Conservation (phyloP, 2,113 vertebrate genomes). For the Heptranchias perlo region DNA sequence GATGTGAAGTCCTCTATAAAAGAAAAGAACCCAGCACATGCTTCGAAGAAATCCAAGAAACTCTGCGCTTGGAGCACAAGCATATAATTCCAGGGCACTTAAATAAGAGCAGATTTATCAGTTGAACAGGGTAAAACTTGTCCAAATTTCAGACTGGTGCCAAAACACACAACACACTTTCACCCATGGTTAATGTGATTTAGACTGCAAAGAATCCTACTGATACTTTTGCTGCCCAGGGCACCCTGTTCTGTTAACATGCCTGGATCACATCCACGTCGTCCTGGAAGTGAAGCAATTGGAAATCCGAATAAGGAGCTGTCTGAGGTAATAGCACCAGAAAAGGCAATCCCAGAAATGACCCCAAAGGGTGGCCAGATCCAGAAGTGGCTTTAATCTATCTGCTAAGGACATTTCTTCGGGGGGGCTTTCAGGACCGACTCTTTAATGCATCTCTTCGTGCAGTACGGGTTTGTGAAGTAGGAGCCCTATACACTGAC, state of each 20-base stretch:
- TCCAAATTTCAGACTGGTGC: not conserved
- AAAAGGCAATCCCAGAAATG: not conserved
- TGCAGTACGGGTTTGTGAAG: not conserved
- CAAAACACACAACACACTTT: not conserved
- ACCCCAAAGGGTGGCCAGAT: not conserved
- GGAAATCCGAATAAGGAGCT: not conserved
- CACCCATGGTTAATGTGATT: not conserved
- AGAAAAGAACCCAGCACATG: not conserved
- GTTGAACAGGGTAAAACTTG: not conserved
- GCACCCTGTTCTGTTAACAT: not conserved
- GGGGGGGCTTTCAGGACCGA: not conserved
- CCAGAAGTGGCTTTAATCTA: not conserved
- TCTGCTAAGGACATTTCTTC: not conserved
- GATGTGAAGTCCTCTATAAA: not conserved
- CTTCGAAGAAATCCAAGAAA: not conserved
- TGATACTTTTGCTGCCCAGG: not conserved
- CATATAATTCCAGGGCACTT: not conserved
- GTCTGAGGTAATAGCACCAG: not conserved
- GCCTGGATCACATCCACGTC: not conserved
- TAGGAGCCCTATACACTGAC: not conserved
- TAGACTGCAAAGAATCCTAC: not conserved
- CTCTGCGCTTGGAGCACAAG: too few relatives aligned
- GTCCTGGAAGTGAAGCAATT: not conserved
- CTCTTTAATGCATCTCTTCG: not conserved
- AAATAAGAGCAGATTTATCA: not conserved